These are phyloP conservation scores for Cosmia pyralina DNA, from an alignment of 2,888 invertebrate genomes.

Conservation along the genomic window DNA sequence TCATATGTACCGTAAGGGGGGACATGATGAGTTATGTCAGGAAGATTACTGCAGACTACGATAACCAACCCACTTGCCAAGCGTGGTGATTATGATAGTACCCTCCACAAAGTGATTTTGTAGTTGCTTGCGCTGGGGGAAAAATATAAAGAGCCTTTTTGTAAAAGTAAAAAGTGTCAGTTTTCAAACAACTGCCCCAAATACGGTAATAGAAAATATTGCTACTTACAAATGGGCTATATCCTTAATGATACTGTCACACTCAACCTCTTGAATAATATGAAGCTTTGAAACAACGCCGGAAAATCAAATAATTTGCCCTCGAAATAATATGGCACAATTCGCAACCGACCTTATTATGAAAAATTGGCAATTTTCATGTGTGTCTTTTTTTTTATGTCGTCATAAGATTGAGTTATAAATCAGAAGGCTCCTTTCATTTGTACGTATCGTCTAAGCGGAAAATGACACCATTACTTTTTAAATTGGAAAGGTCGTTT, in stretches of 20 bases:
- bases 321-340: conserved; percentile 69
- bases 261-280: conserved; percentile 40
- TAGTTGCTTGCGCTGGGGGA: background rate
- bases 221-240: conserved; percentile 37
- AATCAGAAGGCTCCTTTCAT: conserved; percentile 84
- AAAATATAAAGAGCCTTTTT: conserved; percentile 12
- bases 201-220: conserved; percentile 48
- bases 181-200: conserved; percentile 38
- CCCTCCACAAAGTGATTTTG: background rate
- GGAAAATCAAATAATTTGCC: conserved; percentile 69
- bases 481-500: conserved; percentile 58
- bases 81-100: background rate
- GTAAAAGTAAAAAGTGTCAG: conserved; percentile 30
- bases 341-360: conserved; percentile 83
- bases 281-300: conserved; percentile 34
- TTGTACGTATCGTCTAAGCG: conserved; percentile 82
- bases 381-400: conserved; percentile 86
- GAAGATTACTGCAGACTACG: background rate
- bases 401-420: conserved; percentile 87
- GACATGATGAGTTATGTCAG: conserved; percentile 4
- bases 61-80: conserved; percentile 15
- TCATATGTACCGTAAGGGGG: background rate
- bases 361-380: conserved; percentile 89
- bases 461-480: conserved; percentile 80
- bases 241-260: conserved; percentile 28